Conservation (phyloP, 2,113 vertebrate species). For the Salvelinus fontinalis region DNA sequence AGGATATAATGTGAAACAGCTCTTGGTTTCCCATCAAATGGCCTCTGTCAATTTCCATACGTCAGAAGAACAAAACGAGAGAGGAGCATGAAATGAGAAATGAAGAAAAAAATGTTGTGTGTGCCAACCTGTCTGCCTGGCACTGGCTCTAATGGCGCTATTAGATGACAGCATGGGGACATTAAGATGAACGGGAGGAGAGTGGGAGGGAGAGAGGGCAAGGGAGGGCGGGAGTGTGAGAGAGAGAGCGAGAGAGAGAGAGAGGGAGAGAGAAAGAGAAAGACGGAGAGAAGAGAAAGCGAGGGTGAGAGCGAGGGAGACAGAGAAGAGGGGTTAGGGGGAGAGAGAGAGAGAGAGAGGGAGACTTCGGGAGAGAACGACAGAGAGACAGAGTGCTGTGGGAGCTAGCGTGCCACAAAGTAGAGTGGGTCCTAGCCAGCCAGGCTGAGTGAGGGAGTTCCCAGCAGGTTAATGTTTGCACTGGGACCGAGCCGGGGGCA, state of each 20-base stretch:
- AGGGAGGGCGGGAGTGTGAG: constrained; percentile 27
- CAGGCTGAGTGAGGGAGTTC: not conserved
- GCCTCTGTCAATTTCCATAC: constrained; percentile 27
- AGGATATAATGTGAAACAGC: constrained; percentile 11
- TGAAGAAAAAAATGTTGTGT: constrained; percentile 11
- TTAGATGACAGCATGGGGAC: constrained; percentile 35
- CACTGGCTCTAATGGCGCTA: constrained; percentile 21
- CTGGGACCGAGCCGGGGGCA: not conserved
- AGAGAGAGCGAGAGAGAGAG: constrained; percentile 12
- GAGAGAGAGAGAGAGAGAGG: not conserved
- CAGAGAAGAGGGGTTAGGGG: not conserved
- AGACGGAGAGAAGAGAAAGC: not conserved
- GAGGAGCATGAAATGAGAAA: constrained; percentile 15
- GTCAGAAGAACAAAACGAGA: not conserved
- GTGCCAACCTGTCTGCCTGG: constrained; percentile 26
- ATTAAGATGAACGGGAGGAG: constrained; percentile 13
- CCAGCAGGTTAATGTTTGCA: constrained; percentile 10
- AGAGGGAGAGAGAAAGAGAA: constrained; percentile 2
- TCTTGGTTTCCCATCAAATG: constrained; percentile 35
- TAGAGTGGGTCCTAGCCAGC: not conserved
- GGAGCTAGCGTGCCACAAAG: not conserved
- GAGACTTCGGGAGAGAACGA: not conserved
- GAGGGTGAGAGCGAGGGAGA: constrained; percentile 36
- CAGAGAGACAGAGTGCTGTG: not conserved
- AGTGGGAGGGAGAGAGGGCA: not conserved